phyloP scores from a whole-genome alignment of 2,113 vertebrate species.

The Tyto alba region DNA sequence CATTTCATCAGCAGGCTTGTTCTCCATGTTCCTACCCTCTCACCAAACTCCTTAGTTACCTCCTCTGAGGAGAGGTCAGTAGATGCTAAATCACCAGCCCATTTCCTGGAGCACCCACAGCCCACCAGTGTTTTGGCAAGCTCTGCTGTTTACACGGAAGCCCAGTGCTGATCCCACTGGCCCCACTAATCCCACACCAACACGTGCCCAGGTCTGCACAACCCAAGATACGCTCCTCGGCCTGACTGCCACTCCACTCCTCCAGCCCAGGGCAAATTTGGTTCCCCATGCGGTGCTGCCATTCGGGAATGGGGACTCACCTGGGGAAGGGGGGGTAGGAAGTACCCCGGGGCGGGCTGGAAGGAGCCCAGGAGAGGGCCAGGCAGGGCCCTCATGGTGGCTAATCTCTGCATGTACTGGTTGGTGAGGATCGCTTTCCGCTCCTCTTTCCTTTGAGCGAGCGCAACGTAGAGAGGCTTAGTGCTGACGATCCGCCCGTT shows the following conservation, averaged over 20 bases:
- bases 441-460: slow-evolving; percentile 94
- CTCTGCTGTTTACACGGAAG: rapidly evolving
- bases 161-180: rapidly evolving
- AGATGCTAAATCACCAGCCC: background rate
- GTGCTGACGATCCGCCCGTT: slow-evolving; percentile 91
- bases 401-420: slow-evolving; percentile 92
- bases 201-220: rapidly evolving
- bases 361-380: slow-evolving; percentile 83
- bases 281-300: background rate
- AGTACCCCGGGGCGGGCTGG: slow-evolving; percentile 83
- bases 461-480: slow-evolving; percentile 92
- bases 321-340: slow-evolving; percentile 85
- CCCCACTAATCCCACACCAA: background rate
- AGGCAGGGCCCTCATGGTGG: slow-evolving; percentile 80
- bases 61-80: background rate
- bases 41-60: background rate
- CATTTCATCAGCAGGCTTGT: background rate
- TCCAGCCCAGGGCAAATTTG: background rate
- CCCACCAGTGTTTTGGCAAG: background rate
- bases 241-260: rapidly evolving
- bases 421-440: slow-evolving; percentile 94
- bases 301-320: slow-evolving; percentile 24
- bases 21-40: background rate
- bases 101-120: background rate
- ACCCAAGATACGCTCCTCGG: background rate